Base-by-base conservation (phyloP, 2,888 invertebrate genomes). In the Allacma fusca region DNA sequence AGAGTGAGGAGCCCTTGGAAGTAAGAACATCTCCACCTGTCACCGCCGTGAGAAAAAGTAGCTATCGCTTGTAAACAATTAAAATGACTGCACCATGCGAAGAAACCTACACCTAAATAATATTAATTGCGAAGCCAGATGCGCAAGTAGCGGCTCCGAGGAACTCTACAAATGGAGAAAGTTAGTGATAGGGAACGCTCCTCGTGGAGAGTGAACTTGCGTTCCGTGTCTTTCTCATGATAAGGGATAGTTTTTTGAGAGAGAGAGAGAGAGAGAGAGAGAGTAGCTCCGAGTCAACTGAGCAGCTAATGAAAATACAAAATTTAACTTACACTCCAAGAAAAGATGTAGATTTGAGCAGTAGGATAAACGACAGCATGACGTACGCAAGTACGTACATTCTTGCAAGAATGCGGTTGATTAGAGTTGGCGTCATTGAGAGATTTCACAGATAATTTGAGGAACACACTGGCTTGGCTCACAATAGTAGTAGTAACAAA, bases 331-430 rank as follows among this genome's bases (percentile, higher is more conserved):
- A 84, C 84, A 84, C 83, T 83, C 80, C 83, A 76, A 78, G 76
- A 62, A 76, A 76, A 74, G 83, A 78, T 79, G 80, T 80, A 78
- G 80, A 84, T 82, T 84, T 84, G 84, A 84, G 84, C 84, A 84
- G 82, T 79, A 84, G 81, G 81, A 84, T 80, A 82, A 81, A 81
- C 75, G 82, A 81, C 78, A 84, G 79, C 78, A 81, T 80, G 78
- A 81, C 75, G 80, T 81, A 83, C 81, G 81, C 78, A 68, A 83
- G 79, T 80, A 81, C 79, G 80, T 82, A 82, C 84, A 84, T 84
- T 83, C 74, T 79, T 75, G 71, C 65, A n/a, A 72, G 44, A 72
- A 76, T 69, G 57, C 34, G 77, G 50, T 44, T 57, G 67, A 57
- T 44, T 34, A 65, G n/a, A 43, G 44, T 44, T 43, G 74, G 74